A percentile compares a stretch with the other conserved stretches of the same genome.
Evolutionary conservation across 2,797 vertebrate species (phyloP).

Genomic region (Fundulus diaphanus): DNA sequence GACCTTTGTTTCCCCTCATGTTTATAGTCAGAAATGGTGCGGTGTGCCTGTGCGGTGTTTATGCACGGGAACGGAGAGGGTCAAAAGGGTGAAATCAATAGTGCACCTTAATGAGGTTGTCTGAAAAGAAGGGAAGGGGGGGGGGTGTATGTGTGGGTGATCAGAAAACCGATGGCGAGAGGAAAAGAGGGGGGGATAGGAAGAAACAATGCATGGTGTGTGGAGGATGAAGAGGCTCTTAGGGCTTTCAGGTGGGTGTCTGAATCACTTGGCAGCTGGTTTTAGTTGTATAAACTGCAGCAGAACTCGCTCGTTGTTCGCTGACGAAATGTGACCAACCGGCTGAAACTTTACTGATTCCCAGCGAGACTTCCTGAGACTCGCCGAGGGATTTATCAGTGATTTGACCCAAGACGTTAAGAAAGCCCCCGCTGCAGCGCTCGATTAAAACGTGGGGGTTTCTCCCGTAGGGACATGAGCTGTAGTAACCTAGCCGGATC

Average conservation of each 20-base stretch:
- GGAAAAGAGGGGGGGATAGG: background rate
- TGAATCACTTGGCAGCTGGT: slow-evolving; percentile 37
- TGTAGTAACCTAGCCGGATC: slow-evolving; percentile 39
- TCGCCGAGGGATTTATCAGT: background rate
- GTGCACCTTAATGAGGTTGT: slow-evolving; percentile 76
- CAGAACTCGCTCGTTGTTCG: slow-evolving; percentile 10
- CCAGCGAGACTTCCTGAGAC: background rate
- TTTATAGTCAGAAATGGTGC: slow-evolving; percentile 46
- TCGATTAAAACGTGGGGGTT: slow-evolving; percentile 32
- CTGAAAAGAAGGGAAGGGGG: slow-evolving; percentile 53
- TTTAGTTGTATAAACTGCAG: slow-evolving; percentile 25
- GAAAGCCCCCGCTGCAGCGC: slow-evolving; percentile 11
- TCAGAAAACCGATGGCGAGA: slow-evolving; percentile 19
- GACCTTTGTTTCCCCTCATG: slow-evolving; percentile 7
- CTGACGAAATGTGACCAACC: slow-evolving; percentile 4
- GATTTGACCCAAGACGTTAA: slow-evolving; percentile 23
- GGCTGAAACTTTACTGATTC: slow-evolving; percentile 17
- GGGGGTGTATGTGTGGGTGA: slow-evolving; percentile 15
- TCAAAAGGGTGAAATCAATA: slow-evolving; percentile 76
- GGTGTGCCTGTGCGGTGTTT: slow-evolving; percentile 51
- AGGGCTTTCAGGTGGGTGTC: slow-evolving; percentile 25
- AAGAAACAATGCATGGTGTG: slow-evolving; percentile 10
- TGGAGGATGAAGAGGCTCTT: slow-evolving; percentile 30
- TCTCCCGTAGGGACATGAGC: slow-evolving; percentile 27
- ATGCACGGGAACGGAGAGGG: slow-evolving; percentile 54